A percentile compares a stretch with the other conserved stretches of the same genome.
Conservation (phyloP, 2,113 vertebrate genomes). For the Dicerorhinus sumatrensis region DNA sequence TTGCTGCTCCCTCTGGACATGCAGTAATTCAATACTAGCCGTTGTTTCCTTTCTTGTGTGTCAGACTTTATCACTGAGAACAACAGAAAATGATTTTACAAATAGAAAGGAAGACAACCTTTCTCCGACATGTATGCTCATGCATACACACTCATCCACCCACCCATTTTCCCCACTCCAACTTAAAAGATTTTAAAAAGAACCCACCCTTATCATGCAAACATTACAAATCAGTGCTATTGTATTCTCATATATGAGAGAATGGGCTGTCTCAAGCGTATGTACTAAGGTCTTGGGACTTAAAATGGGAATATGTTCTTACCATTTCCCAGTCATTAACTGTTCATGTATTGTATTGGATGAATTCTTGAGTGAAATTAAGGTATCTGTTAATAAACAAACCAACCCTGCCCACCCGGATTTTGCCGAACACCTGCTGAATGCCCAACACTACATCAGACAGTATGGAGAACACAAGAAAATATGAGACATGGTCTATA, state of each 20-base stretch:
- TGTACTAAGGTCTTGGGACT: background rate
- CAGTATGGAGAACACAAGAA: background rate
- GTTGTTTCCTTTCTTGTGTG: background rate
- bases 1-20: background rate
- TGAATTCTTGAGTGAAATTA: background rate
- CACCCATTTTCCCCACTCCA: background rate
- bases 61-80: background rate
- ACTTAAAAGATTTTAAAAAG: background rate
- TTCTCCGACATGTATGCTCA: background rate
- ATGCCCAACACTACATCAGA: background rate
- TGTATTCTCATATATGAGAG: background rate
- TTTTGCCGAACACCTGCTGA: background rate
- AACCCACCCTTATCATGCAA: background rate
- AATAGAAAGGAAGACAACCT: background rate
- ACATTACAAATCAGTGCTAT: background rate
- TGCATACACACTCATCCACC: rapidly evolving
- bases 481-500: background rate
- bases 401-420: background rate
- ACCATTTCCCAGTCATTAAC: background rate
- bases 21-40: background rate
- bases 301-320: background rate
- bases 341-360: background rate
- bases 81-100: background rate
- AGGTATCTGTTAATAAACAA: background rate
- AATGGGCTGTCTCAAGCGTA: background rate